Evolutionary conservation across 1,140 invertebrate genomes (phyloP).

Genomic region (Lamellibrachia luymesi): DNA sequence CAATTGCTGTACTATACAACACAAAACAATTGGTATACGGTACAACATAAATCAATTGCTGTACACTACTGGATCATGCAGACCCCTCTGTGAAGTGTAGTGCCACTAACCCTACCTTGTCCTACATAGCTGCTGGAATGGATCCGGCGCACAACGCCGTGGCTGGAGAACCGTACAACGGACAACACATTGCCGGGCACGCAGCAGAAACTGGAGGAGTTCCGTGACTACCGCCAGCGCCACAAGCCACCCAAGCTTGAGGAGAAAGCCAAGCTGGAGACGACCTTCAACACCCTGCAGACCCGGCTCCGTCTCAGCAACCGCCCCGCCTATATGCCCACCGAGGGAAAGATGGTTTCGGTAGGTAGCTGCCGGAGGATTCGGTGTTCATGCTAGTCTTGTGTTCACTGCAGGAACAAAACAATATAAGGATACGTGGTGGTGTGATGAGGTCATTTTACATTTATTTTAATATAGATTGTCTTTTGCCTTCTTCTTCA

Average conservation of each 20-base stretch:
- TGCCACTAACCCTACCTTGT: not conserved
- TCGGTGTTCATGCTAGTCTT: slow-evolving; percentile 57
- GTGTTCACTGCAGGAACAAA: not conserved
- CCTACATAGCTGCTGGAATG: slow-evolving; percentile 42
- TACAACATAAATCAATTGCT: not conserved
- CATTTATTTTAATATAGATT: too few species aligned
- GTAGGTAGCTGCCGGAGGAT: slow-evolving; percentile 37
- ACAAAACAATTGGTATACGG: too few species aligned
- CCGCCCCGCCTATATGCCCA: slow-evolving; percentile 92
- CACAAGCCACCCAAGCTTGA: slow-evolving; percentile 98
- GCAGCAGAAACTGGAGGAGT: slow-evolving; percentile 97
- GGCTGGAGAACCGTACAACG: slow-evolving; percentile 93
- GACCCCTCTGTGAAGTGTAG: not conserved
- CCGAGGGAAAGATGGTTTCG: slow-evolving; percentile 97
- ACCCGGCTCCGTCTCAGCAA: slow-evolving; percentile 82
- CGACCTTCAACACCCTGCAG: slow-evolving; percentile 61
- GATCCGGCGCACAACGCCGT: slow-evolving; percentile 68
- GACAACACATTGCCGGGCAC: slow-evolving; percentile 96
- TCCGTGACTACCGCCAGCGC: slow-evolving; percentile 94
- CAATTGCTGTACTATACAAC: too few species aligned
- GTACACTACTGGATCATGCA: not conserved
- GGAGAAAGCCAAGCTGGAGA: slow-evolving; percentile 72
- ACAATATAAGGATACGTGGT: not conserved
- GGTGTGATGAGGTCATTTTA: not conserved
- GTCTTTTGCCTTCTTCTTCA: too few species aligned